Conservation (phyloP, 2,113 vertebrate species). For the Desmodus rotundus region DNA sequence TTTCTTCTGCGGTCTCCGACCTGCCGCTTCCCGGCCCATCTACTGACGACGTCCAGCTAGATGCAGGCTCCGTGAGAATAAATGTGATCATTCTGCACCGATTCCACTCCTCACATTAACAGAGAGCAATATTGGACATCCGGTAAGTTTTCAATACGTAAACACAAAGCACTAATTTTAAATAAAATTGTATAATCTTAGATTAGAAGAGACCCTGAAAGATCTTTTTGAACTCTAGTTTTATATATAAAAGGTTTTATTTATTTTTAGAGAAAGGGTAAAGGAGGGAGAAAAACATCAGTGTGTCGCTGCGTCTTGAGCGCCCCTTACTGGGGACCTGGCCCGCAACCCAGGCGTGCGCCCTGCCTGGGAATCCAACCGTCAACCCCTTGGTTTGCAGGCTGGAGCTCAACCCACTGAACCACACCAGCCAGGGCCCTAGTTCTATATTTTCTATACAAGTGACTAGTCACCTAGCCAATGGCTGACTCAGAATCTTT, state of each 20-base stretch:
- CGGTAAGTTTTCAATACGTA: not conserved
- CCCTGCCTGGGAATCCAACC: no score
- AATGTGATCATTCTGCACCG: not conserved
- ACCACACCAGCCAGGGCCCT: not conserved
- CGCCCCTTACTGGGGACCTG: no score
- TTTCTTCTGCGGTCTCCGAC: not conserved
- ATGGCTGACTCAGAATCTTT: not conserved
- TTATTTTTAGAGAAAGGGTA: no score
- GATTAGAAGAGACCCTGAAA: not conserved
- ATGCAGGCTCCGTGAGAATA: not conserved
- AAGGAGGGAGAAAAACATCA: no score
- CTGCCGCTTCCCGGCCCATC: not conserved
- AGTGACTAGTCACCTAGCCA: slow-evolving; percentile 15
- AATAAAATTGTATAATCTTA: not conserved
- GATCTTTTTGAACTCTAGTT: not conserved
- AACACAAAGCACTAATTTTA: slow-evolving; percentile 2
- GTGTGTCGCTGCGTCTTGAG: no score
- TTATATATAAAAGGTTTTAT: no score
- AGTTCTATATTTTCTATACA: not conserved
- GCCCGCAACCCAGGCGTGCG: no score
- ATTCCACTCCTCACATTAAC: not conserved
- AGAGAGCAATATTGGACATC: not conserved
- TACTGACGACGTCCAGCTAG: not conserved
- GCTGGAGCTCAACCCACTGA: no score
- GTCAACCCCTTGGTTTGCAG: no score